Evolutionary conservation across 2,888 invertebrate species (phyloP), one percentile per base, ranked within the genome.

Genomic region (Scaptomyza tumidula): DNA sequence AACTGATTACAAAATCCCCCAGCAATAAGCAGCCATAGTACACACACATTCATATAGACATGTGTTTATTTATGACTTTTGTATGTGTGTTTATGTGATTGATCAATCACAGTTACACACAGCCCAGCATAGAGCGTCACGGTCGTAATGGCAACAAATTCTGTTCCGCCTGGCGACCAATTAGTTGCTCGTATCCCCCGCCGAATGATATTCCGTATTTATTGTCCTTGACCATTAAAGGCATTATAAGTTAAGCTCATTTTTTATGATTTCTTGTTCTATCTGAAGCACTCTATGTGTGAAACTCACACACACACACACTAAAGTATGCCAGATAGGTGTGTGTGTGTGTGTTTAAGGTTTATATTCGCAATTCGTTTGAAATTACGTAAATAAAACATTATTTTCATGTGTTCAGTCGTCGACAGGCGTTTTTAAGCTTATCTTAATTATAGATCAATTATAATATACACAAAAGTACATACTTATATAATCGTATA

Each of bases 391-490:
- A 83, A 86, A 83, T 63, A 73, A 73, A 71, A 53, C 68, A 72
- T 80, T 67, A 62, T 53, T 71, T 50, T 39, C 48, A 37, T 55
- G 50, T 41, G 44, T n/a, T 45, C 55, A 19, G 62, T 64, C 68
- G 62, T 64, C 68, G 78, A 80, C 78, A 80, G 78, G 54, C 71
- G 65, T 71, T 64, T 65, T 78, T 80, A 71, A 64, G 85, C 81
- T 84, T 86, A 83, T 83, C 82, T 86, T 84, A 84, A 83, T 83
- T 86, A 84, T 86, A 83, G 81, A 83, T 83, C 87, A 83, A 83
- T 83, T 83, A 86, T 86, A 71, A 67, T 78, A 60, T 69, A 75
- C 69, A 50, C 68, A 50, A 52, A 70, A 61, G 52, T 58, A 56
- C 60, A 52, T 71, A 39, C 59, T 33, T 54, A 54, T 50, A 69